Base-by-base conservation (phyloP, 2,888 invertebrate genomes). In the Dermolepida albohirtum region DNA sequence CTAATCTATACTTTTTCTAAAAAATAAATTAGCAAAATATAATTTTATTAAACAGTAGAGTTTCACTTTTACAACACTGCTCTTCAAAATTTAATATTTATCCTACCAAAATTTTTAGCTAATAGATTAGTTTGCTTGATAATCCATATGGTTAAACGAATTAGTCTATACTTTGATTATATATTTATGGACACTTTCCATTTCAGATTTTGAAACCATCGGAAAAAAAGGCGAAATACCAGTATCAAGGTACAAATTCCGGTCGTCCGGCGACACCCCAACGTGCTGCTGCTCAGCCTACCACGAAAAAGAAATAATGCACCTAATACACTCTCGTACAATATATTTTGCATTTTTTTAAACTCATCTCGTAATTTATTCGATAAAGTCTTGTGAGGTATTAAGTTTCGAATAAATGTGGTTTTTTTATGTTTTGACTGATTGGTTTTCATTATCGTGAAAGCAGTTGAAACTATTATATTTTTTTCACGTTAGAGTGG, bases 191-290 rank as follows among this genome's bases (percentile, higher is more conserved):
- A 8, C 34, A n/a, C 16, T 11, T 50, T 67, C 43, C 71, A 75
- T 81, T 83, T 12, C 84, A 98, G 98, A 99, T 99, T 79, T 86
- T 99, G 85, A 98, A 99, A 85, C 98, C 98, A 79, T 98, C 98
- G 71, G 98, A 99, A 87, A 99, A 99, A 87, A 99, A 99, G 87
- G 98, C 98, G 76, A 98, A 99, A 86, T 98, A 98, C 85, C 96
- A 97, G 83, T 98, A 98, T 86, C 91, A 91, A 78, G 94, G 94
- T 77, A 89, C 93, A 85, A 93, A 93, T 84, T 92, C 93, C 72
- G 92, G 92, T 72, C 89, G 96, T 87, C 91, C 94, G 74, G 90
- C 92, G 75, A 94, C 94, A 79, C 93, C 94, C 76, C 94, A 93
- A 81, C 89, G 92, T 81, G 92, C 92, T 85, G 89, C 67, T 50